Base-by-base conservation (phyloP, 2,797 vertebrate genomes). In the Florisuga fusca region DNA sequence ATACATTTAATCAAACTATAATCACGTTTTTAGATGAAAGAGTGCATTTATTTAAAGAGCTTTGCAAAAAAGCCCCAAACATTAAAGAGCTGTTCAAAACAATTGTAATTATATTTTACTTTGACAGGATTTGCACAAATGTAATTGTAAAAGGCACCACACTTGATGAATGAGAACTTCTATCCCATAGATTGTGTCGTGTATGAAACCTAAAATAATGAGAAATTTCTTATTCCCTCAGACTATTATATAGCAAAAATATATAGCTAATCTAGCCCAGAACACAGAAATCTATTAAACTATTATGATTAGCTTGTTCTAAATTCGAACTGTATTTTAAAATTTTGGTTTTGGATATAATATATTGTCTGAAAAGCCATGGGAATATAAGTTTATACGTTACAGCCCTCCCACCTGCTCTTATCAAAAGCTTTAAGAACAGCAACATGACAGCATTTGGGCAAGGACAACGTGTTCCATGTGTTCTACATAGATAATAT, bases 1-100 rank as follows among this genome's bases (percentile, higher is more conserved):
- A 91, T 71, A 80, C 22, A 84, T 80, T 80, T 92, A 83, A 91
- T 67, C 67, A 81, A 84, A 95, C 81, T 85, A 91, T 91, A 96
- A 95, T 95, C 81, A 95, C 83, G 63, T 80, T 91, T 19, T 94
- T 97, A 94, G 79, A 94, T 66, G 46, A 91, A 92, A 94, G 12
- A 58, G 12, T 26, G 25, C 51, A 78, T 92, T 92, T 95, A 68
- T 90, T 89, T 66, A 72, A 87, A 93, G 50, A 68, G 18, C 14
- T 89, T 66, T 74, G 4, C n/a, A 34, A 10, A 80, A 87, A 66
- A 80, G 38, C 38, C 38, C 38, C 38, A 64, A 48, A 4, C 57
- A 87, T 18, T 51, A 58, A 94, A 95, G 68, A 75, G 12, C 12
- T 25, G 8, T 87, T 87, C 57, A 83, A 89, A 93, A 63, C 38